Conservation (phyloP, 2,113 vertebrate genomes). For the Dunckerocampus dactyliophorus region DNA sequence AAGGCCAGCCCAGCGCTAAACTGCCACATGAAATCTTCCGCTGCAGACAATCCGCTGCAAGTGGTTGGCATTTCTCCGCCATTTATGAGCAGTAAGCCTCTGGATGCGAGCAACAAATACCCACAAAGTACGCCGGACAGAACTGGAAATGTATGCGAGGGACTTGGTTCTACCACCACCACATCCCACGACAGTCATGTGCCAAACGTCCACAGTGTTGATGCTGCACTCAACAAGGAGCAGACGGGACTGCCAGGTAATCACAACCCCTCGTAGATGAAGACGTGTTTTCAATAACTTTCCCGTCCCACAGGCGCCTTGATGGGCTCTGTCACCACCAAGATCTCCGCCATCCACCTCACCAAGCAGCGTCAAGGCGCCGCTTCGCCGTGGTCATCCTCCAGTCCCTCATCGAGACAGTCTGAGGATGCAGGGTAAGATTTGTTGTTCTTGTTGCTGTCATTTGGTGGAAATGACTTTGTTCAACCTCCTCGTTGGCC, state of each 20-base stretch:
- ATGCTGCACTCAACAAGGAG: constrained; percentile 9
- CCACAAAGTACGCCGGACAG: neutral
- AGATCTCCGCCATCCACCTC: constrained; percentile 80
- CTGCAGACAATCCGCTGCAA: neutral
- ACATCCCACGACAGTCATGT: neutral
- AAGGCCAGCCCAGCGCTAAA: constrained; percentile 2
- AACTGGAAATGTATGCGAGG: neutral
- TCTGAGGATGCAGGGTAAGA: neutral
- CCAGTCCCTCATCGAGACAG: neutral
- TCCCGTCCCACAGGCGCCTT: constrained; percentile 27
- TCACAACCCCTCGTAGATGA: neutral
- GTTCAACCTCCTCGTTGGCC: no score
- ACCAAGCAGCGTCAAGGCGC: constrained; percentile 41
- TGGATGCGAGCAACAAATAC: neutral
- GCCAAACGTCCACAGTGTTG: neutral
- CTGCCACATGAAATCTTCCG: neutral
- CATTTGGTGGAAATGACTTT: no score
- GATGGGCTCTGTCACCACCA: constrained; percentile 71
- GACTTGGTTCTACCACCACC: neutral
- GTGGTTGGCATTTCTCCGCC: constrained; percentile 15
- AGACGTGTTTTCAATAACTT: no score
- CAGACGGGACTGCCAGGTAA: constrained; percentile 27
- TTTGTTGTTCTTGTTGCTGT: neutral
- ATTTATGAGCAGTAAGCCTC: neutral
- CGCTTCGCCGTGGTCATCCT: neutral